These are phyloP conservation scores for Nestor notabilis DNA, from an alignment of 2,113 vertebrate genomes.

Conservation along the genomic window DNA sequence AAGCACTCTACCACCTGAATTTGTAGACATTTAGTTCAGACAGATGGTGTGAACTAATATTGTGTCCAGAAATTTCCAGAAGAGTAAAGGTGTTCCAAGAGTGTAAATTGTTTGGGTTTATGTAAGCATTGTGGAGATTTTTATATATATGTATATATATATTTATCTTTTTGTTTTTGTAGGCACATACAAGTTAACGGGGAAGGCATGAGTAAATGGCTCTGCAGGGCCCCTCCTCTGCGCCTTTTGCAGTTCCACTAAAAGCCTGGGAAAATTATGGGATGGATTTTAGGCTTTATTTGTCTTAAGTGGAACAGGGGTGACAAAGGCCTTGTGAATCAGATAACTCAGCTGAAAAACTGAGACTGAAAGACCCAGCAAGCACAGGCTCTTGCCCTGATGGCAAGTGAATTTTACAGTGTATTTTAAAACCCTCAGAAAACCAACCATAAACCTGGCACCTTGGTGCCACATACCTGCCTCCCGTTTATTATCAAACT, in stretches of 20 bases:
- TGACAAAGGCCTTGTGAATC: background rate
- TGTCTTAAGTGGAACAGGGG: background rate
- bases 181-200: background rate
- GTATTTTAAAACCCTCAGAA: constrained; percentile 16
- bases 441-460: background rate
- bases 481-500: background rate
- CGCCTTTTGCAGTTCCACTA: background rate
- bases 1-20: background rate
- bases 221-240: background rate
- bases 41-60: background rate
- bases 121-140: accelerated
- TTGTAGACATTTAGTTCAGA: background rate
- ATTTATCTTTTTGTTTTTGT: background rate
- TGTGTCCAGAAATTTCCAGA: background rate
- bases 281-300: constrained; percentile 7
- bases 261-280: background rate
- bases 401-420: constrained; percentile 18
- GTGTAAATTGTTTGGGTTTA: background rate
- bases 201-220: background rate
- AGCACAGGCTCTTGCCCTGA: background rate
- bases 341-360: constrained; percentile 17
- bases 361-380: background rate
- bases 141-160: background rate
- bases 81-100: background rate
- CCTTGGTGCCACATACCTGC: background rate